A percentile compares a stretch with the other conserved stretches of the same genome.
phyloP scores from a whole-genome alignment of 2,888 invertebrate genomes.

The Onthophagus sagittarius region DNA sequence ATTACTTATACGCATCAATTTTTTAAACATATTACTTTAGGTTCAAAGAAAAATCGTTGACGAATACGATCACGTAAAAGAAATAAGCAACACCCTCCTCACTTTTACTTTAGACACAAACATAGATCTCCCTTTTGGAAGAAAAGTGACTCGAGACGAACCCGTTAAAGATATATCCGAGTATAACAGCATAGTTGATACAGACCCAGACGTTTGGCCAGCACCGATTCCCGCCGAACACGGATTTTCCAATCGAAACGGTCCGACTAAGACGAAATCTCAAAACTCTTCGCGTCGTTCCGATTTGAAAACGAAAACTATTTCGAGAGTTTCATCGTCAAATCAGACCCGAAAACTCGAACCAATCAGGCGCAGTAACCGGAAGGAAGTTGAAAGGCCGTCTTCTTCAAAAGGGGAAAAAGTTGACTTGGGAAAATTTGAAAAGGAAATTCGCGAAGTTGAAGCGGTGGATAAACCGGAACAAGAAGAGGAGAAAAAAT shows the following conservation, averaged over 20 bases:
- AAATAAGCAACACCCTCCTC: conserved; percentile 70
- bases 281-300: conserved; percentile 28
- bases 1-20: neutral
- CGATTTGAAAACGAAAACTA: conserved; percentile 38
- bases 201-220: conserved; percentile 86
- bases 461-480: conserved; percentile 61
- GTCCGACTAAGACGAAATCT: conserved; percentile 36
- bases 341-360: conserved; percentile 40
- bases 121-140: conserved; percentile 51
- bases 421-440: conserved; percentile 43
- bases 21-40: conserved; percentile 47
- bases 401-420: conserved; percentile 44
- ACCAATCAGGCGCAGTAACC: conserved; percentile 32
- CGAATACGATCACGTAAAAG: conserved; percentile 89
- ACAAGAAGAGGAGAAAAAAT: conserved; percentile 73
- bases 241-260: conserved; percentile 46
- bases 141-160: conserved; percentile 51
- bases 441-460: conserved; percentile 57
- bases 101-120: conserved; percentile 70
- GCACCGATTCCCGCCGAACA: conserved; percentile 75
- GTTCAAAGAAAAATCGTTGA: conserved; percentile 83
- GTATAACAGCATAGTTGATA: conserved; percentile 64
- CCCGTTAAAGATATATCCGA: conserved; percentile 70
- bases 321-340: conserved; percentile 45
- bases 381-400: conserved; percentile 43